A percentile compares a stretch with the other conserved stretches of the same genome.
Conservation (phyloP, 2,113 vertebrate species). For the Dipodomys stephensi region DNA sequence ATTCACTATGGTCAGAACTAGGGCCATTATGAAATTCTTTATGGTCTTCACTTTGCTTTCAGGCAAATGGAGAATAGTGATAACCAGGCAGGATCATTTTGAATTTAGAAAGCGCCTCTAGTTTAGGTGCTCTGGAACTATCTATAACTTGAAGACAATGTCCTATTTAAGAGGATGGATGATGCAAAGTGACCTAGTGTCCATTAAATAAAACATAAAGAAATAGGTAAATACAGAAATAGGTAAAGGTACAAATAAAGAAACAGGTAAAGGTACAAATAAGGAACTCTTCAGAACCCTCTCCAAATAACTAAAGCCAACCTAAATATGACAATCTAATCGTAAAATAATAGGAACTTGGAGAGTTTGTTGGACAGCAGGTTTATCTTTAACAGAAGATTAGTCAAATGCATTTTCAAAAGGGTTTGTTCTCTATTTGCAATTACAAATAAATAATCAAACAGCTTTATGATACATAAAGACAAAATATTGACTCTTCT, state of each 20-base stretch:
- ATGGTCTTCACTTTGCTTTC: conserved; percentile 13
- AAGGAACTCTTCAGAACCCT: conserved; percentile 41
- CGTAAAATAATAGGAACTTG: conserved; percentile 40
- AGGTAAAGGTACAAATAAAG: conserved; percentile 18
- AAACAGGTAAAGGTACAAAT: conserved; percentile 18
- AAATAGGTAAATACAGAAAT: conserved; percentile 49
- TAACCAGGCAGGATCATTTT: conserved; percentile 8
- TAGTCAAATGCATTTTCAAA: conserved; percentile 1
- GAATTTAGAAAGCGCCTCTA: conserved; percentile 17
- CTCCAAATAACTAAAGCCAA: conserved; percentile 41
- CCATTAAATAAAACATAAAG: conserved; percentile 72
- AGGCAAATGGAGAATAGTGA: conserved; percentile 28
- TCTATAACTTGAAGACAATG: conserved; percentile 48
- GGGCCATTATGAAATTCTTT: neutral
- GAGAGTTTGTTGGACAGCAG: neutral
- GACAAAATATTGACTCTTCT: conserved; percentile 18
- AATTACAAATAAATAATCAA: conserved; percentile 45
- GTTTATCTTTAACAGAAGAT: conserved; percentile 9
- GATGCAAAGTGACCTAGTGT: conserved; percentile 18
- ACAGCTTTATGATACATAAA: conserved; percentile 17
- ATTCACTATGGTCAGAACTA: neutral
- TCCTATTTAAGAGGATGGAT: conserved; percentile 60
- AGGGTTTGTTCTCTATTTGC: neutral
- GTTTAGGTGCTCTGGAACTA: conserved; percentile 33
- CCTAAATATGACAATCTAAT: conserved; percentile 34